Evolutionary conservation across 2,113 vertebrate genomes (phyloP), one percentile per base, ranked within the genome.

Genomic region (Cyprinus carpio): DNA sequence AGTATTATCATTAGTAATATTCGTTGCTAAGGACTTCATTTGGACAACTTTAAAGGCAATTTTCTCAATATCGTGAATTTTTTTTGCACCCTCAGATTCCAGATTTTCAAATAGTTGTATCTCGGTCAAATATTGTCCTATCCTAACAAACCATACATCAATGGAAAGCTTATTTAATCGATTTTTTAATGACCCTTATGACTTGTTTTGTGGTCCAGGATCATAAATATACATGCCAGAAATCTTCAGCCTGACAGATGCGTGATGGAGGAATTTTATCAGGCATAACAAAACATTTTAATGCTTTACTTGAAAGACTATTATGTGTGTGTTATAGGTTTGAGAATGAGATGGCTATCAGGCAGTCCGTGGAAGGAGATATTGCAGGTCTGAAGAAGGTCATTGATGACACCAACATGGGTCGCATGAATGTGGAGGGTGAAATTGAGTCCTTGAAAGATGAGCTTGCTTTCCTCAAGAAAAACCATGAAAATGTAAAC

Each of bases 391-490:
- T 99, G 88, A 97, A 95, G 90, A 99, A 94, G 90, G 93, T 97
- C 87, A 93, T 99, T 0, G 98, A 99, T 1, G 97, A 99, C 81
- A 99, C 97, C 89, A 99, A 98, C 87, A 89, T 98, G 90, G 92
- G 90, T 2, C 94, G 97, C 56, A 91, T 99, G 92, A 97, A 98
- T 90, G 93, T 97, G 46, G 98, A 99, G 93, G 93, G 93, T 0
- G 97, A 99, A 91, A 96, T 98, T 0, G 97, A 99, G 88, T 86
- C 95, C 8, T 95, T 99, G 88, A 97, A 90, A 60, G 98, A 99
- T 91, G 98, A 99, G 89, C 95, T 99, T 4, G 85, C 93, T 60
- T 96, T 95, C 93, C 95, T 99, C 82, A 97, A 93, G 93, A 98
- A 96, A 93, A 96, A 96, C 89, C 98, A 99, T 0, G 94, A 97